These are phyloP conservation scores for Salticus scenicus DNA, from an alignment of 2,888 invertebrate species.

Conservation along the genomic window DNA sequence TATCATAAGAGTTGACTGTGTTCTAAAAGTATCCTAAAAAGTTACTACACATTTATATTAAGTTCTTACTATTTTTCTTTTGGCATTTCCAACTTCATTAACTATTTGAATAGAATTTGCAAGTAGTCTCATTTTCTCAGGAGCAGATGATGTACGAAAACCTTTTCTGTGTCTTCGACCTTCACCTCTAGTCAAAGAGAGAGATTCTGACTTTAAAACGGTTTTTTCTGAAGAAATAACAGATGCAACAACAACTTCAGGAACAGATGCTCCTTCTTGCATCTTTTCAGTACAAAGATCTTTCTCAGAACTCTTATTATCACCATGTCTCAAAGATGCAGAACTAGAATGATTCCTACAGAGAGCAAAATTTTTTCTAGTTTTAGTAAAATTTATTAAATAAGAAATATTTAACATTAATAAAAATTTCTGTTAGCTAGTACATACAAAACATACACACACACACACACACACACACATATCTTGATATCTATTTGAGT, in stretches of 20 bases:
- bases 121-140: slow-evolving; percentile 68
- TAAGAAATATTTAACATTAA: background rate
- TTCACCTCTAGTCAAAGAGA: slow-evolving; percentile 62
- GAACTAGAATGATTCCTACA: slow-evolving; percentile 55
- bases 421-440: background rate
- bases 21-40: no score
- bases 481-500: no score
- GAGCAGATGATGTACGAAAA: slow-evolving; percentile 63
- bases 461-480: background rate
- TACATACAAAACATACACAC: background rate
- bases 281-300: slow-evolving; percentile 25
- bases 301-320: slow-evolving; percentile 29
- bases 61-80: slow-evolving; percentile 48
- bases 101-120: slow-evolving; percentile 66
- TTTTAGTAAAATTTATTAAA: no score
- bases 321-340: slow-evolving; percentile 36
- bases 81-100: slow-evolving; percentile 61
- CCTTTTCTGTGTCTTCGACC: slow-evolving; percentile 63
- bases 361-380: background rate
- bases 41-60: no score
- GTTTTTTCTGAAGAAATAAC: slow-evolving; percentile 58
- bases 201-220: slow-evolving; percentile 52
- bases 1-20: no score
- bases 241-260: slow-evolving; percentile 64
- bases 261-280: slow-evolving; percentile 58